A percentile compares a stretch with the other conserved stretches of the same genome.
Evolutionary conservation across 2,888 invertebrate genomes (phyloP).

Genomic region (Apeira syringaria): DNA sequence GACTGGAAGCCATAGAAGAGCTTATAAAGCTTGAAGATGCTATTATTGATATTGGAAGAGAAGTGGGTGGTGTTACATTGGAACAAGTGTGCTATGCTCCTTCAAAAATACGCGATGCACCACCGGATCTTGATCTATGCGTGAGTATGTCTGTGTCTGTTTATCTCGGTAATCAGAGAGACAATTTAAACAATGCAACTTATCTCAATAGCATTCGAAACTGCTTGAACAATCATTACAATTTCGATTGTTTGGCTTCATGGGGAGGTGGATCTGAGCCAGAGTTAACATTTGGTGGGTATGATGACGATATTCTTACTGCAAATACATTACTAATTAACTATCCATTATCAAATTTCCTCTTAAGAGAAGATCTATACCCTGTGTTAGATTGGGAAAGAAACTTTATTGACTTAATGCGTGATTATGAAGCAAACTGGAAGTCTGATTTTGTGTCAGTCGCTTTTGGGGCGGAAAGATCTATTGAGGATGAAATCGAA

Average conservation of each 20-base stretch:
- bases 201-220: conserved; percentile 62
- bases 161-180: conserved; percentile 87
- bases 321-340: conserved; percentile 88
- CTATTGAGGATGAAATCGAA: conserved; percentile 95
- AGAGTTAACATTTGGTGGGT: conserved; percentile 93
- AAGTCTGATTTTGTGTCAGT: conserved; percentile 86
- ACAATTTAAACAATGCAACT: conserved; percentile 71
- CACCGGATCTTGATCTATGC: conserved; percentile 85
- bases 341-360: conserved; percentile 89
- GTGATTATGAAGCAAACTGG: conserved; percentile 74
- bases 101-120: conserved; percentile 85
- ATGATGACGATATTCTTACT: conserved; percentile 63
- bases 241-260: conserved; percentile 87
- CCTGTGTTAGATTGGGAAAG: conserved; percentile 90
- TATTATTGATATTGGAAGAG: conserved; percentile 85
- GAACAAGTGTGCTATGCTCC: conserved; percentile 93
- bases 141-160: conserved; percentile 92
- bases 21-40: conserved; percentile 88
- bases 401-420: conserved; percentile 87
- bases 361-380: conserved; percentile 81
- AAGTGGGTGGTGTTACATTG: conserved; percentile 73
- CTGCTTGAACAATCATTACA: conserved; percentile 70
- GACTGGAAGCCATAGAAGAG: conserved; percentile 88
- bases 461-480: conserved; percentile 91
- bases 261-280: conserved; percentile 96